Conservation (phyloP, 2,113 vertebrate genomes). For the Rissa tridactyla region DNA sequence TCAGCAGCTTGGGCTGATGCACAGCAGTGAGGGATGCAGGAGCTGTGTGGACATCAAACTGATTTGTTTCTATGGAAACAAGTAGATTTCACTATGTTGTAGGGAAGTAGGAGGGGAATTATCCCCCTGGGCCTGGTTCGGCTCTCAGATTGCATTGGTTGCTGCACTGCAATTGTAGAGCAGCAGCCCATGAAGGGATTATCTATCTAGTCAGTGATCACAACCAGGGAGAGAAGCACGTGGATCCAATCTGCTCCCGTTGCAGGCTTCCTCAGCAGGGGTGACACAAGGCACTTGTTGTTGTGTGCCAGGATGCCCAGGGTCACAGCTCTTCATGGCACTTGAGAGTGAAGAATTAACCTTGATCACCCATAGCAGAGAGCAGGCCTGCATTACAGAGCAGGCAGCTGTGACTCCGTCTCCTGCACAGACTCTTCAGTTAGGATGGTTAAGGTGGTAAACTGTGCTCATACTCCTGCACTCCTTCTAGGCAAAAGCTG, state of each 20-base stretch:
- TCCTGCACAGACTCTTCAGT: background rate
- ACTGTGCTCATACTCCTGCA: background rate
- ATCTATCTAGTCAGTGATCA: background rate
- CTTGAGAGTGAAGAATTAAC: background rate
- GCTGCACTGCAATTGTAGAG: background rate
- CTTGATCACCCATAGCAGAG: background rate
- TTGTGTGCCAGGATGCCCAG: background rate
- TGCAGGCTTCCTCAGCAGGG: background rate
- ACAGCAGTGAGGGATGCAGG: slow-evolving; percentile 25
- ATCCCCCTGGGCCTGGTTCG: background rate
- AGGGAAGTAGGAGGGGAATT: slow-evolving; percentile 38
- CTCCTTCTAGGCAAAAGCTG: background rate
- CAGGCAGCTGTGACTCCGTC: background rate
- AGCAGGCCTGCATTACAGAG: background rate
- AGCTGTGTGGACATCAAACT: slow-evolving; percentile 39
- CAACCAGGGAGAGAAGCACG: background rate
- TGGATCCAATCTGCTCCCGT: background rate
- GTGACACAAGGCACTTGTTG: background rate
- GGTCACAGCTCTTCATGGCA: background rate
- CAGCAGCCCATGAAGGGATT: slow-evolving; percentile 18
- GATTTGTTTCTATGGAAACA: slow-evolving; percentile 73
- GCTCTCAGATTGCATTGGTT: slow-evolving; percentile 8
- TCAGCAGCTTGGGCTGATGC: slow-evolving; percentile 23
- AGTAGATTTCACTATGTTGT: slow-evolving; percentile 48
- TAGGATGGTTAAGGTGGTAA: background rate